phyloP scores from a whole-genome alignment of 2,797 vertebrate genomes.

The Cuniculus paca region DNA sequence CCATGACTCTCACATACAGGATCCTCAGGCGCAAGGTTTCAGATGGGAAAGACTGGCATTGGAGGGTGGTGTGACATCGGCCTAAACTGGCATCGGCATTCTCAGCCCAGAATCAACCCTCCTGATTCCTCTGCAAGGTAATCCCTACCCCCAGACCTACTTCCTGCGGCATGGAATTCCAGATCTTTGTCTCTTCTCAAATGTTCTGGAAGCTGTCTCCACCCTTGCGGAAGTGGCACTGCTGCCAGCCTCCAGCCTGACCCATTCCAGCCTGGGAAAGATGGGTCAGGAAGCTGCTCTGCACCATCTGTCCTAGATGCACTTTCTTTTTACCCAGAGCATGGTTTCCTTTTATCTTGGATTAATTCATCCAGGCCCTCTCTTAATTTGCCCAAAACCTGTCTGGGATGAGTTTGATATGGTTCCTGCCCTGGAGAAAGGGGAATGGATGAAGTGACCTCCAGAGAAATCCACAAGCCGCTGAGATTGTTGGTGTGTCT shows the following conservation, averaged over 20 bases:
- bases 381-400: not conserved
- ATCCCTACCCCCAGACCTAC: not conserved
- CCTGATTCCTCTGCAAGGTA: not conserved
- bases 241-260: not conserved
- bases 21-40: not conserved
- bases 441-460: not conserved
- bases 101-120: not conserved
- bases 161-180: not conserved
- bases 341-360: slow-evolving; percentile 40
- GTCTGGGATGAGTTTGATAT: slow-evolving; percentile 42
- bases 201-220: not conserved
- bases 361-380: not conserved
- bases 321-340: slow-evolving; percentile 8
- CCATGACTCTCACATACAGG: not conserved
- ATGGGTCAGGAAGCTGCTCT: not conserved
- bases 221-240: too few species aligned
- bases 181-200: not conserved
- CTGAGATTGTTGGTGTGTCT: not conserved
- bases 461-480: not conserved
- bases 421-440: not conserved
- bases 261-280: not conserved
- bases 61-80: not conserved
- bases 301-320: not conserved
- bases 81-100: not conserved
- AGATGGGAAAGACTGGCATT: too few species aligned